A percentile compares a stretch with the other conserved stretches of the same genome.
These are phyloP conservation scores for Anguilla obscura DNA, from an alignment of 2,797 vertebrate genomes.

Conservation along the genomic window DNA sequence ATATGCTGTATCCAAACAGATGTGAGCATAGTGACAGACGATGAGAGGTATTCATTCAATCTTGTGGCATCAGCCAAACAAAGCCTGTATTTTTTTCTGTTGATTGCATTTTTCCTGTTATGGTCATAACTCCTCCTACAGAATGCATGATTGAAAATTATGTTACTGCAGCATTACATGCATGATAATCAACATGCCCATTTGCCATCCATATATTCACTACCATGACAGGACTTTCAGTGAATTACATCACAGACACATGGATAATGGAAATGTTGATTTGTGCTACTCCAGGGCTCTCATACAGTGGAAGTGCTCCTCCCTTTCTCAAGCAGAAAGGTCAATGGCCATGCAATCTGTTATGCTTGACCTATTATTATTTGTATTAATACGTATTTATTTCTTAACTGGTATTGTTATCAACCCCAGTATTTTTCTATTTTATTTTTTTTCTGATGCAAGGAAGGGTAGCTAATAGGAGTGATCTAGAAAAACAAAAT, in stretches of 20 bases:
- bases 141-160: not conserved
- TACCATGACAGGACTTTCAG: not conserved
- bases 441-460: not conserved
- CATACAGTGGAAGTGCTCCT: not conserved
- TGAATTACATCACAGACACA: not conserved
- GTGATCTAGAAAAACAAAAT: not conserved
- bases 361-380: not conserved
- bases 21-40: not conserved
- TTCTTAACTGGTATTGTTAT: not conserved
- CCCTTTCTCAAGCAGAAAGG: not conserved
- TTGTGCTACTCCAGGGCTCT: not conserved
- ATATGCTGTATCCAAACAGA: not conserved
- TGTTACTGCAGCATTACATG: not conserved
- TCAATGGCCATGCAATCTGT: not conserved
- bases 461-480: conserved; percentile 2
- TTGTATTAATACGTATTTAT: not conserved
- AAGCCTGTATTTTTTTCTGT: not conserved
- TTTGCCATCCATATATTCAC: not conserved
- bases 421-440: not conserved
- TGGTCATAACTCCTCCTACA: not conserved
- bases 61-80: not conserved
- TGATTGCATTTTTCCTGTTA: not conserved
- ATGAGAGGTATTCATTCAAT: not conserved
- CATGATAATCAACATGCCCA: not conserved
- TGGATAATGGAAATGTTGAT: not conserved